Conservation (phyloP, 2,797 vertebrate genomes). For the Rallus crepitans region DNA sequence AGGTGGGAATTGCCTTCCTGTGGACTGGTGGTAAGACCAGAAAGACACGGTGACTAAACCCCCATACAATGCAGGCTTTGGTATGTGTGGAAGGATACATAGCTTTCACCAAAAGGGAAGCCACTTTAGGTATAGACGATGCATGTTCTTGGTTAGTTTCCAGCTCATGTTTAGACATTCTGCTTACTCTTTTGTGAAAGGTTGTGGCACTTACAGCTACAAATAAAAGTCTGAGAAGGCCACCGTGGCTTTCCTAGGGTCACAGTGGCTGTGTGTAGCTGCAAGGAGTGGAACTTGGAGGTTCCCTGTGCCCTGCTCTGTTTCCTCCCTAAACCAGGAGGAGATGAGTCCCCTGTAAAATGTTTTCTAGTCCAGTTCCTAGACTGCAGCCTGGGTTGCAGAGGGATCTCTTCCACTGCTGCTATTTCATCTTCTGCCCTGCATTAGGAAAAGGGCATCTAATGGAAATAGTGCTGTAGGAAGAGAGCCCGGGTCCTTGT, state of each 20-base stretch:
- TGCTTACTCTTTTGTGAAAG: background rate
- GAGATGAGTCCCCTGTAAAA: background rate
- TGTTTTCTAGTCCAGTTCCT: background rate
- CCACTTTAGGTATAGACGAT: background rate
- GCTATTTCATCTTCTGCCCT: background rate
- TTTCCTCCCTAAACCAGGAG: background rate
- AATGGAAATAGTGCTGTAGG: background rate
- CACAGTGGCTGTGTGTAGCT: background rate
- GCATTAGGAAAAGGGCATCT: background rate
- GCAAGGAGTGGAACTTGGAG: background rate
- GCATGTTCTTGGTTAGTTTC: background rate
- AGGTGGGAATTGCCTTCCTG: background rate
- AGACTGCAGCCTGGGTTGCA: background rate
- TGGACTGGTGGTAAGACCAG: background rate
- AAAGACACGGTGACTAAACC: background rate
- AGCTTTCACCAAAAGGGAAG: background rate
- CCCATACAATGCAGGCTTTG: background rate
- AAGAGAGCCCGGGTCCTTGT: background rate
- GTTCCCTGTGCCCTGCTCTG: background rate
- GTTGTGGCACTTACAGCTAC: background rate
- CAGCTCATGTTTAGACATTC: background rate
- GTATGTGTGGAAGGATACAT: background rate
- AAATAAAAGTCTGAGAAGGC: background rate
- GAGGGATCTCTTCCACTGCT: background rate
- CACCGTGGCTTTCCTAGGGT: background rate